A percentile compares a stretch with the other conserved stretches of the same genome.
These are phyloP conservation scores for Chrysolina oricalcia DNA, from an alignment of 2,888 invertebrate genomes.

Conservation along the genomic window DNA sequence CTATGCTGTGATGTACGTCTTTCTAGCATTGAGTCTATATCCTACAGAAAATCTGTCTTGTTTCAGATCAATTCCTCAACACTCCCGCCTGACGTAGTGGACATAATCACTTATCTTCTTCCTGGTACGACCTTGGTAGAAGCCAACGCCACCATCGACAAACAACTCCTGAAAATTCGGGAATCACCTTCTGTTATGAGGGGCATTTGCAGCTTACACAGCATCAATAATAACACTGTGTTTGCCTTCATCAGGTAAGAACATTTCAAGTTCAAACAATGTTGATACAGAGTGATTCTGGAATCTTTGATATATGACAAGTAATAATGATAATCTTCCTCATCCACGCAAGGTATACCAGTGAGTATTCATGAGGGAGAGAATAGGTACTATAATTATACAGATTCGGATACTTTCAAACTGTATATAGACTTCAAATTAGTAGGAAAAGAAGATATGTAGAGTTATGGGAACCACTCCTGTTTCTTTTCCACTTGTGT, in stretches of 20 bases:
- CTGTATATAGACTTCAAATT: too few species aligned
- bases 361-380: too few species aligned
- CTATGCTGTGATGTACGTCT: too few species aligned
- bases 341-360: too few species aligned
- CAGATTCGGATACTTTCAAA: too few species aligned
- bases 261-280: not conserved
- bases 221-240: conserved; percentile 74
- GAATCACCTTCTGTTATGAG: conserved; percentile 78
- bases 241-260: conserved; percentile 82
- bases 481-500: too few species aligned
- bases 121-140: conserved; percentile 81
- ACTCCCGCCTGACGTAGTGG: conserved; percentile 71
- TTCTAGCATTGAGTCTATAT: too few species aligned
- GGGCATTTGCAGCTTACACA: conserved; percentile 73
- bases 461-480: too few species aligned
- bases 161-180: conserved; percentile 70
- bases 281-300: not conserved
- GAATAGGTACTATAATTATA: too few species aligned
- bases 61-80: conserved; percentile 57
- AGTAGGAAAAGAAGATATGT: too few species aligned
- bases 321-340: too few species aligned
- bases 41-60: not conserved
- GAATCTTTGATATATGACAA: not conserved
- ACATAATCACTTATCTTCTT: conserved; percentile 83
- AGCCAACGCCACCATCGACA: conserved; percentile 61